A percentile compares a stretch with the other conserved stretches of the same genome.
These are phyloP conservation scores for Salvator merianae DNA, from an alignment of 2,113 vertebrate species.

Conservation along the genomic window DNA sequence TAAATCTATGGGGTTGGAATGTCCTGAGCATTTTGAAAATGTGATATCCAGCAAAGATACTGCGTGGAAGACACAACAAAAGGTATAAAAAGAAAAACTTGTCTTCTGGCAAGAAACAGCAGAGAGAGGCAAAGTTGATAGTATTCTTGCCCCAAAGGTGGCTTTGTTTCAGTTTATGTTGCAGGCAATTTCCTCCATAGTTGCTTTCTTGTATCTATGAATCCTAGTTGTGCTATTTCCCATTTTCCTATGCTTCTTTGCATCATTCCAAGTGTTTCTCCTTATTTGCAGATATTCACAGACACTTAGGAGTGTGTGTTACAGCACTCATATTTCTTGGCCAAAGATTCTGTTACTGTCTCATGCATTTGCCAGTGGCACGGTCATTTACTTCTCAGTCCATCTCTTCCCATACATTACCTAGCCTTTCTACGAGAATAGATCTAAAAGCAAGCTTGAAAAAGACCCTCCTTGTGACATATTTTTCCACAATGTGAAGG, in stretches of 20 bases:
- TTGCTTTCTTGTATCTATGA: too few relatives aligned
- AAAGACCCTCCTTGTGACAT: not conserved
- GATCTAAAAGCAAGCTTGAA: not conserved
- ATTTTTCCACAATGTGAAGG: not conserved
- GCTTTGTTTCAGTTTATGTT: too few relatives aligned
- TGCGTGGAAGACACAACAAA: not conserved
- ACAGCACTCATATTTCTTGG: too few relatives aligned
- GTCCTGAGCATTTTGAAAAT: not conserved
- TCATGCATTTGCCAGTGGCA: not conserved
- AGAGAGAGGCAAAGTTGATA: not conserved
- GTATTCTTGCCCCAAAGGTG: not conserved
- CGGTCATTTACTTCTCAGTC: not conserved
- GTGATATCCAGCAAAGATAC: not conserved
- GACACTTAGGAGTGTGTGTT: not conserved
- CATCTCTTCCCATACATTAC: not conserved
- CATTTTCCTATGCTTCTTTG: not conserved
- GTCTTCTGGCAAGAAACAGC: not conserved
- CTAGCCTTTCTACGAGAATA: not conserved
- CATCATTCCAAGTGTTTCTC: not conserved
- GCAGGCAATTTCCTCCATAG: not conserved
- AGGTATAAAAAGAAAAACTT: not conserved
- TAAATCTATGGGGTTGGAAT: not conserved
- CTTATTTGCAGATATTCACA: not conserved
- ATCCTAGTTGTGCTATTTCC: not conserved
- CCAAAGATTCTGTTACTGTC: too few relatives aligned